A percentile compares a stretch with the other conserved stretches of the same genome.
Conservation (phyloP, 2,888 invertebrate genomes). For the Myopa testacea region DNA sequence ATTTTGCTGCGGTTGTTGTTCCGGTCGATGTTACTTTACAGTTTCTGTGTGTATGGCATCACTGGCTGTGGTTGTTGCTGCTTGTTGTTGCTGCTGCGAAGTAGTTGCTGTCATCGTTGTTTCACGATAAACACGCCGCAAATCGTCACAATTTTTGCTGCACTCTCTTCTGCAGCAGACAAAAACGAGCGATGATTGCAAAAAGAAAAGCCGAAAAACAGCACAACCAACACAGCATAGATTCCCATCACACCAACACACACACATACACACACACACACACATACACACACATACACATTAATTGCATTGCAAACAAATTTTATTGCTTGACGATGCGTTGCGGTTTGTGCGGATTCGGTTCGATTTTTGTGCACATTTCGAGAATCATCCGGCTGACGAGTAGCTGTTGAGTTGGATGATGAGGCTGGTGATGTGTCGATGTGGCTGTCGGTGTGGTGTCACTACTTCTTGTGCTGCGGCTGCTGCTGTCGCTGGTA, state of each 20-base stretch:
- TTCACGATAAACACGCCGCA: constrained; percentile 15
- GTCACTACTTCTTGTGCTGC: neutral
- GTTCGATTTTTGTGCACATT: neutral
- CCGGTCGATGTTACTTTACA: no score
- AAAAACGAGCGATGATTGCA: neutral
- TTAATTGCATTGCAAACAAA: constrained; percentile 40
- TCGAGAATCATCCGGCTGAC: neutral
- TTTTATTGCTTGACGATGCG: constrained; percentile 34
- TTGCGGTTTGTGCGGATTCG: constrained; percentile 25
- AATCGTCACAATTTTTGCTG: neutral
- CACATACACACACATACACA: neutral
- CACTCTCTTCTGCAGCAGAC: neutral
- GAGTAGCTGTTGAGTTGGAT: neutral
- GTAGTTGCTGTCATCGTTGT: neutral
- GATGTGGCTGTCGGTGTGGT: neutral
- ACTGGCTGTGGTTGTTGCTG: neutral
- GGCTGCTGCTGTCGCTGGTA: neutral
- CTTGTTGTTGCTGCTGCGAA: constrained; percentile 6
- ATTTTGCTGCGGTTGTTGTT: no score
- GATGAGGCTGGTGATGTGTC: neutral
- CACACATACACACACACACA: neutral
- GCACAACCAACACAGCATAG: constrained; percentile 18
- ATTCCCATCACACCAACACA: constrained; percentile 19
- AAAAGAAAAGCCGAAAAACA: neutral
- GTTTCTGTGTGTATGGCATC: no score